These are phyloP conservation scores for Pyrochroa serraticornis DNA, from an alignment of 2,888 invertebrate genomes.

Conservation along the genomic window DNA sequence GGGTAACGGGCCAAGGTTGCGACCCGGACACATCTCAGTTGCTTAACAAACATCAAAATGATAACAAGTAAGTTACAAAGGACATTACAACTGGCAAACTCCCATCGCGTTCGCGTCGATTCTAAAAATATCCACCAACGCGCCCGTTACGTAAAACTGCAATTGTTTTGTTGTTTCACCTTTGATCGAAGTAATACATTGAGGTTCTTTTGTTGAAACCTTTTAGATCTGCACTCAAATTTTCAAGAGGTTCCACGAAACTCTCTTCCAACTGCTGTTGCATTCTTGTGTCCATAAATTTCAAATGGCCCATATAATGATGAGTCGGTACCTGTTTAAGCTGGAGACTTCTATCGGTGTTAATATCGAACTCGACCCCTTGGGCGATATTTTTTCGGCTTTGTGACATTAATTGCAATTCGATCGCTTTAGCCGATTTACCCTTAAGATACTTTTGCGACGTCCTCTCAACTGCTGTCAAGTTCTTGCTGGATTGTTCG, in stretches of 20 bases:
- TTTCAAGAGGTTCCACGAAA: conserved; percentile 64
- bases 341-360: conserved; percentile 50
- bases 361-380: conserved; percentile 57
- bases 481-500: conserved; percentile 56
- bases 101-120: too few species aligned
- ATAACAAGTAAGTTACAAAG: too few species aligned
- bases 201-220: conserved; percentile 68
- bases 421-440: conserved; percentile 78
- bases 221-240: conserved; percentile 67
- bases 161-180: conserved; percentile 58
- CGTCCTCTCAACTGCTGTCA: conserved; percentile 54
- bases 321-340: conserved; percentile 44
- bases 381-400: conserved; percentile 62
- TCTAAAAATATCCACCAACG: too few species aligned
- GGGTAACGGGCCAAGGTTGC: too few species aligned
- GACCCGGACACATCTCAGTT: too few species aligned
- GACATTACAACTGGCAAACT: too few species aligned
- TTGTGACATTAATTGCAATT: conserved; percentile 67
- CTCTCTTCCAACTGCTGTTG: conserved; percentile 62
- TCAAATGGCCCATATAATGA: conserved; percentile 49
- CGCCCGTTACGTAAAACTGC: conserved; percentile 10
- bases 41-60: too few species aligned
- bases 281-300: conserved; percentile 57
- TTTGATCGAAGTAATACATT: conserved; percentile 67
- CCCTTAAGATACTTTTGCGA: conserved; percentile 67